phyloP scores from a whole-genome alignment of 2,888 invertebrate genomes.

The Drosophila monieri region DNA sequence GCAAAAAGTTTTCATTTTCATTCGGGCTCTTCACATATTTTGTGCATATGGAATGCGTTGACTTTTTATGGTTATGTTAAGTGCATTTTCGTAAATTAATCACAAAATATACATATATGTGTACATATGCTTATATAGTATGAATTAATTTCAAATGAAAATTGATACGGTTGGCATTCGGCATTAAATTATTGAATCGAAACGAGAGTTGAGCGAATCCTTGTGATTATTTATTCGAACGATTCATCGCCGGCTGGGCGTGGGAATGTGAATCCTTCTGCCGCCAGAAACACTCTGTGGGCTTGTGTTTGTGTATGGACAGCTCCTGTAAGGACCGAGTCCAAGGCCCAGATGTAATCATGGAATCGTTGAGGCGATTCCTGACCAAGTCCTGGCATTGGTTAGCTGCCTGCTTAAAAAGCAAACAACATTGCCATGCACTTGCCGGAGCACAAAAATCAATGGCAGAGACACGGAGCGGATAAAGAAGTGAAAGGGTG shows the following conservation, averaged over 20 bases:
- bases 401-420: constrained; percentile 63
- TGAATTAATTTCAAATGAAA: constrained; percentile 54
- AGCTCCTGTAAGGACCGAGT: constrained; percentile 8
- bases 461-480: constrained; percentile 18
- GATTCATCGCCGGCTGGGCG: constrained; percentile 4
- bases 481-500: constrained; percentile 6
- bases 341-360: constrained; percentile 58
- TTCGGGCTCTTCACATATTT: constrained; percentile 36
- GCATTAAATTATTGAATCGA: constrained; percentile 24
- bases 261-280: background rate
- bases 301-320: background rate
- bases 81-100: constrained; percentile 49
- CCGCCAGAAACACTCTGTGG: no score
- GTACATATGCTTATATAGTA: background rate
- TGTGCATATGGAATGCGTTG: constrained; percentile 38
- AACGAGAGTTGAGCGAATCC: constrained; percentile 7
- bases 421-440: constrained; percentile 64
- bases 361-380: constrained; percentile 57
- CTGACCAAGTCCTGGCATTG: constrained; percentile 43
- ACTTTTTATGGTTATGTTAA: constrained; percentile 25
- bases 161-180: constrained; percentile 50
- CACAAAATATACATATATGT: constrained; percentile 3
- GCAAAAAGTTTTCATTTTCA: constrained; percentile 38
- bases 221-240: constrained; percentile 59
- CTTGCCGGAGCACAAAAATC: constrained; percentile 37